Base-by-base conservation (phyloP, 2,113 vertebrate species). In the Nanger granti region DNA sequence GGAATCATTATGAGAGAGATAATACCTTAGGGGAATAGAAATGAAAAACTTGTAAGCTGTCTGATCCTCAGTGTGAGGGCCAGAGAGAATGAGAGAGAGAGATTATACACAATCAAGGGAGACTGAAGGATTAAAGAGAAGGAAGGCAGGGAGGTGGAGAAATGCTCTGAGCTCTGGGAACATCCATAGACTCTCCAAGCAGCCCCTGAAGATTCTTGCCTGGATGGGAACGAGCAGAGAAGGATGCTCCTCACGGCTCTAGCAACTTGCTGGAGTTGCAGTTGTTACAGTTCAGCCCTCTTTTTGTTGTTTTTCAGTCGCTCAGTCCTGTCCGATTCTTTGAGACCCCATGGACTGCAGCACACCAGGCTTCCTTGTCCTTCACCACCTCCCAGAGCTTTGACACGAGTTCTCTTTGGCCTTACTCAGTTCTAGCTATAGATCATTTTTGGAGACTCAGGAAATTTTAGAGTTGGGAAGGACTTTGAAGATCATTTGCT, bases 401-500 rank as follows among this genome's bases (percentile, higher is more conserved):
- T 76, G 69, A 41, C 37, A 7, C 24, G 69, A 41, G 69, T 6
- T 73, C 69, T 80, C 15, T 91, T 44, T n/a, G 9, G 49, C 54
- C 37, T 26, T 29, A 34, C 18, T 47, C 10, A 3, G 64, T 69
- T 87, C n/a, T 31, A 55, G 52, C 59, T 41, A 49, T 5, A 59
- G 37, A 47, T 60, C 24, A 14, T 44, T 87, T 95, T 34, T 22
- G 11, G 2, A n/a, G 34, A 37, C 54, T 20, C 6, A 6, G 5
- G 79, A 29, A 59, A 57, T 57, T 41, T 64, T 0, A 59, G 92
- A 37, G 18, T 59, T 20, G 1, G 31, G 62, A 31, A 91, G 62
- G 49, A 29, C 49, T 60, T 55, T 4, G n/a, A 90, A 57, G 34
- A 52, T 69, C n/a, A 85, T 95, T 73, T 98, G 95, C 95, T 96